phyloP scores from a whole-genome alignment of 2,113 vertebrate species.

The Gasterosteus aculeatus region DNA sequence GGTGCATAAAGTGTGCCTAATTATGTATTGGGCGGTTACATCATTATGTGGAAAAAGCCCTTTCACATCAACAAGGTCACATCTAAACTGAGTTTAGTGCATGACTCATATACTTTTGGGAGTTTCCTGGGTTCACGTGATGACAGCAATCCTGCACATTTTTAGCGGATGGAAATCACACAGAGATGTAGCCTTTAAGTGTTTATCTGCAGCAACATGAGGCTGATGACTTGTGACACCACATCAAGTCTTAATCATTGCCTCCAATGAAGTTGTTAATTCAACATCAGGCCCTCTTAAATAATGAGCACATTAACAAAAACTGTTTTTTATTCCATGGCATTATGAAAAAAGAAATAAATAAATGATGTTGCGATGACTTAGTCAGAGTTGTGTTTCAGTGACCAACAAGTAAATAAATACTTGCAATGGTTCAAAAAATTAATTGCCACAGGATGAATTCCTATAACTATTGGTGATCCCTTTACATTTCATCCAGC shows the following conservation, averaged over 20 bases:
- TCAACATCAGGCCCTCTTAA: constrained; percentile 40
- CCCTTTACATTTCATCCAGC: neutral
- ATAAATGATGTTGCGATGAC: neutral
- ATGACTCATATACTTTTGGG: neutral
- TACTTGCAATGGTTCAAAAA: too few species aligned
- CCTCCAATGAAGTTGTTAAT: constrained; percentile 55
- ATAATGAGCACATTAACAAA: constrained; percentile 34
- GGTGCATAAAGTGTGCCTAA: too few species aligned
- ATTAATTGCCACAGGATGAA: too few species aligned
- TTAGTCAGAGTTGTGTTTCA: neutral
- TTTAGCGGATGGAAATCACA: constrained; percentile 21
- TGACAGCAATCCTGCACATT: constrained; percentile 5
- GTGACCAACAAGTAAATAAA: neutral
- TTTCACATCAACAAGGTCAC: neutral
- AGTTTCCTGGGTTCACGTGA: neutral
- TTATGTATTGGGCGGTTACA: too few species aligned
- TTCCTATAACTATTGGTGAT: neutral
- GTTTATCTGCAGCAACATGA: constrained; percentile 45
- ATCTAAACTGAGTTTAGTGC: neutral
- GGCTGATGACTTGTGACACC: constrained; percentile 52
- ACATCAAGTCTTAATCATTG: constrained; percentile 45
- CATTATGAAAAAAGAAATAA: constrained; percentile 4
- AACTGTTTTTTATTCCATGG: neutral
- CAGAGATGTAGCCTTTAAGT: constrained; percentile 39
- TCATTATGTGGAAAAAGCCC: neutral